Evolutionary conservation across 2,888 invertebrate species (phyloP), one percentile per base, ranked within the genome.

Genomic region (Agrochola lota): DNA sequence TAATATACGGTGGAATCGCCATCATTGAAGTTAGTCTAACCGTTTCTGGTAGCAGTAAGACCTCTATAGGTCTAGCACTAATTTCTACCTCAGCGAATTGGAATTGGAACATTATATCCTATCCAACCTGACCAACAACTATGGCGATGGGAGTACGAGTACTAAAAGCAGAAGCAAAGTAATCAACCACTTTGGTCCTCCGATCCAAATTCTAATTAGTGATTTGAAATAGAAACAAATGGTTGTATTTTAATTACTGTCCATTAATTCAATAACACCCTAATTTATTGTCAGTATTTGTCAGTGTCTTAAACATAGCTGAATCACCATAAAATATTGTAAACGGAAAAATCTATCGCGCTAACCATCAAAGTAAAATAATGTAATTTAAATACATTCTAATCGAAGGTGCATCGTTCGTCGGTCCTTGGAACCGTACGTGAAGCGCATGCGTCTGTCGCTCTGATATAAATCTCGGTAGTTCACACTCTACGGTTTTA

Each of bases 361-460:
- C 66, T 64, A 40, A 74, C 69, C 79, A 78, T 80, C 85, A 83
- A 81, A 80, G 78, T 80, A 70, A 81, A 81, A 85, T 85, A 88
- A 90, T 86, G 87, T 84, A 35, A 83, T 84, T 84, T 87, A 84
- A 87, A 88, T 89, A 85, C 76, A 80, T 81, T 85, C 82, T 85
- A 87, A 90, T 90, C 91, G 85, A 77, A 78, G 89, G 89, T 87
- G 89, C 88, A 88, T 89, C 88, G 90, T 83, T 82, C 90, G 71
- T 57, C 69, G 84, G 72, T 89, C 87, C 87, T 83, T 77, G 88
- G 90, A 90, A 89, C 43, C 70, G 83, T 75, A 89, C 91, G 91
- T 90, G 91, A 75, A 74, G 49, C 35, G 92, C 90, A 91, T 92
- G 74, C 78, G 73, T 73, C 62, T n/a, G n/a, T 12, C 43, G 23